phyloP scores from a whole-genome alignment of 2,113 vertebrate genomes.

The Amblyornis subalaris region DNA sequence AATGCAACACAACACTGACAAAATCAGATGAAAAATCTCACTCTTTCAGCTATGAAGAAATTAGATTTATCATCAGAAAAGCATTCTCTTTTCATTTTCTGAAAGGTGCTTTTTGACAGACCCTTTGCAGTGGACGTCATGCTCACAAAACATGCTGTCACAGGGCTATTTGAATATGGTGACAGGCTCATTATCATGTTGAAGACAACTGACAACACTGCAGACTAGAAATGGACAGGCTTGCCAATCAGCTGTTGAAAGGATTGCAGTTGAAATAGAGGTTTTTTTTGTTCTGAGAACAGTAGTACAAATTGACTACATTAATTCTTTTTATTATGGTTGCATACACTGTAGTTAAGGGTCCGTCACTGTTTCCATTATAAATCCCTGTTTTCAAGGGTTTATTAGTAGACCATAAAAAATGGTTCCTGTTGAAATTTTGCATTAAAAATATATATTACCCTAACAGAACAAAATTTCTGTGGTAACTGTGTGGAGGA shows the following conservation, averaged over 20 bases:
- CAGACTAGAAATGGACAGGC: conserved; percentile 76
- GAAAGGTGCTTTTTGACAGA: conserved; percentile 84
- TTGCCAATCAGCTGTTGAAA: conserved; percentile 83
- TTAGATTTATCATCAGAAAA: conserved; percentile 78
- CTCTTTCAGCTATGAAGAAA: conserved; percentile 76
- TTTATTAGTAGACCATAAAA: conserved; percentile 70
- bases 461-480: conserved; percentile 29
- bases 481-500: background rate
- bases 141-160: conserved; percentile 83
- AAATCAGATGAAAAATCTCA: conserved; percentile 74
- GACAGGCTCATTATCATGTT: conserved; percentile 88
- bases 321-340: conserved; percentile 81
- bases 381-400: conserved; percentile 68
- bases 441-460: conserved; percentile 31
- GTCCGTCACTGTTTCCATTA: conserved; percentile 72
- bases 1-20: conserved; percentile 71
- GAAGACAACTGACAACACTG: conserved; percentile 79
- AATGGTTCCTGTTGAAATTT: conserved; percentile 61
- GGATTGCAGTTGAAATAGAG: conserved; percentile 71
- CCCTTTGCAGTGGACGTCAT: conserved; percentile 80
- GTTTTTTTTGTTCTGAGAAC: conserved; percentile 78
- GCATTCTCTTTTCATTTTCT: conserved; percentile 80
- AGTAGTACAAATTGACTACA: conserved; percentile 83
- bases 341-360: conserved; percentile 71
- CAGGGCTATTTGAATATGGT: conserved; percentile 84